Base-by-base conservation (phyloP, 1,140 invertebrate species). In the Homarus americanus region DNA sequence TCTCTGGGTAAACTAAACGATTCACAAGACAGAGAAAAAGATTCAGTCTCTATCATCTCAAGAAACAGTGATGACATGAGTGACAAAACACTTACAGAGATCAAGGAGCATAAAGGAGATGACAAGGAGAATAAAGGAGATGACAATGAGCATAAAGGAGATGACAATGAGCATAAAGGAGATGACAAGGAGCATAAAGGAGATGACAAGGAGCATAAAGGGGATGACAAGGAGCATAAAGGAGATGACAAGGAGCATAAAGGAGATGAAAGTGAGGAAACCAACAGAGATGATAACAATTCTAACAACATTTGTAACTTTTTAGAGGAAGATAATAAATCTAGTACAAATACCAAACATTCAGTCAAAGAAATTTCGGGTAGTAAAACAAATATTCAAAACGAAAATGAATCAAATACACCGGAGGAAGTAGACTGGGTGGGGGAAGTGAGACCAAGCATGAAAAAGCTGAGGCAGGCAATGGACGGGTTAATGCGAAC, bases 401-500 rank as follows among this genome's bases (percentile, higher is more conserved):
- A 66, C 44, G n/a, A 36, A 66, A 72, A 44, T 41, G 76, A 44
- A 10, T 15, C 17, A 15, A 88, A 53, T 24, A 63, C 69, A 20
- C 28, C 44, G 12, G 88, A 83, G 20, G 69, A 90, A 10, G 88
- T 90, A 66, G 88, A 97, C 93, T 97, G 97, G 96, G 96, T 96
- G 0, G 96, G 95, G 15, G 97, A 98, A 92, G 94, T 97, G 38
- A 95, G 96, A 85, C 97, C 97, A 0, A 97, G 96, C 91, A 97
- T 97, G 96, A 96, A 96, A 58, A 98, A 98, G 93, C 94, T 98
- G 12, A 95, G 97, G 0, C 96, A 97, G 92, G 96, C 97, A 0
- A 97, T 97, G 95, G 97, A 97, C 93, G 96, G 96, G 0, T 94
- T 98, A 0, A 93, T 97, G 15, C 97, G 97, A 93, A 98, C 97